Conservation (phyloP, 2,113 vertebrate species). For the Hydropotes inermis region DNA sequence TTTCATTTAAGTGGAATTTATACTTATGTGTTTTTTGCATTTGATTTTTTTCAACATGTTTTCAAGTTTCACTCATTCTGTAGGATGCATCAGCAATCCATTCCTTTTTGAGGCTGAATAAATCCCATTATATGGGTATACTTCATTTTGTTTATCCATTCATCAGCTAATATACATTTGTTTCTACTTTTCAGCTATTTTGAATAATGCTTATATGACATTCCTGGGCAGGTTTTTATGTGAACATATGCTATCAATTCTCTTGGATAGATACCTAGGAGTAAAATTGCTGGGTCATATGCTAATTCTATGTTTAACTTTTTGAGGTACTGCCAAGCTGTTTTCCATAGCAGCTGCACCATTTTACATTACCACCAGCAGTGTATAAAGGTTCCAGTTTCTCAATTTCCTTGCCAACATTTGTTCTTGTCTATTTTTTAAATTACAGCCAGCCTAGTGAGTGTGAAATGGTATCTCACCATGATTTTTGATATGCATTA, state of each 20-base stretch:
- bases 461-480: background rate
- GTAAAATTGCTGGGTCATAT: background rate
- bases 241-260: background rate
- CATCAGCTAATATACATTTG: background rate
- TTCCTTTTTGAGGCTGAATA: background rate
- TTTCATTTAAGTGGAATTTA: conserved; percentile 14
- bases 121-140: background rate
- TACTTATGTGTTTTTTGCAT: background rate
- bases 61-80: background rate
- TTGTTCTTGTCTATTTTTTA: background rate
- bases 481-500: background rate
- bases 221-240: background rate
- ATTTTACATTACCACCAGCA: background rate
- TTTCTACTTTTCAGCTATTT: background rate
- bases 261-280: background rate
- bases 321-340: background rate
- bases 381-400: background rate
- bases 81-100: background rate
- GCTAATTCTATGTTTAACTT: conserved; percentile 9
- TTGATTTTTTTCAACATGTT: background rate
- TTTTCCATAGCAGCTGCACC: background rate
- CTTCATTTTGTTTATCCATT: background rate
- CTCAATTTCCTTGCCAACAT: background rate
- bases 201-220: background rate
- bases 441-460: background rate